These are phyloP conservation scores for Molorchus minor DNA, from an alignment of 2,888 invertebrate genomes.

Conservation along the genomic window DNA sequence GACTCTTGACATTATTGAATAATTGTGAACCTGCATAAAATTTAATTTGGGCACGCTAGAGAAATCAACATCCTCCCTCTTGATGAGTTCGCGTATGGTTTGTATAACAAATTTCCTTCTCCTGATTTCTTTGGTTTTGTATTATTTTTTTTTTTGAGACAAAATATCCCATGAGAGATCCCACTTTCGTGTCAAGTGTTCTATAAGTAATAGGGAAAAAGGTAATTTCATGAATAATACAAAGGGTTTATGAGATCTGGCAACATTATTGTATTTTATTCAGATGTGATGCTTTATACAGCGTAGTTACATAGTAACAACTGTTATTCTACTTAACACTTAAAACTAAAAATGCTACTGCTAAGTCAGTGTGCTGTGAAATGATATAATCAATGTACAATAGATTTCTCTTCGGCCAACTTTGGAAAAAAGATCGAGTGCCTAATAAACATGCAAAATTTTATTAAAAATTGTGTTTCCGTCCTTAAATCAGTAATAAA, in stretches of 20 bases:
- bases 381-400: slow-evolving; percentile 56
- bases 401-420: slow-evolving; percentile 50
- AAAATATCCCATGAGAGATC: too few species aligned
- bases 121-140: too few species aligned
- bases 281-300: slow-evolving; percentile 71
- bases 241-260: slow-evolving; percentile 64
- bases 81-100: too few species aligned
- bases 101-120: too few species aligned
- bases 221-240: slow-evolving; percentile 4
- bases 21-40: too few species aligned
- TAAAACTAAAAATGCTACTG: slow-evolving; percentile 75
- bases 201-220: too few species aligned
- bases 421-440: slow-evolving; percentile 56
- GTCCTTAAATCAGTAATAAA: slow-evolving; percentile 52
- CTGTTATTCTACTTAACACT: slow-evolving; percentile 70
- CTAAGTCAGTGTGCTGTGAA: slow-evolving; percentile 64
- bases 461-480: slow-evolving; percentile 49
- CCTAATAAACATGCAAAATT: slow-evolving; percentile 57
- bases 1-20: too few species aligned
- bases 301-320: slow-evolving; percentile 79
- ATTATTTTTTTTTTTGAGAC: too few species aligned
- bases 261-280: slow-evolving; percentile 76
- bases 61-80: too few species aligned
- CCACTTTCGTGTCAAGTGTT: too few species aligned
- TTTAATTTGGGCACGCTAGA: too few species aligned